phyloP scores from a whole-genome alignment of 2,888 invertebrate species.

The Orchesella flavescens region DNA sequence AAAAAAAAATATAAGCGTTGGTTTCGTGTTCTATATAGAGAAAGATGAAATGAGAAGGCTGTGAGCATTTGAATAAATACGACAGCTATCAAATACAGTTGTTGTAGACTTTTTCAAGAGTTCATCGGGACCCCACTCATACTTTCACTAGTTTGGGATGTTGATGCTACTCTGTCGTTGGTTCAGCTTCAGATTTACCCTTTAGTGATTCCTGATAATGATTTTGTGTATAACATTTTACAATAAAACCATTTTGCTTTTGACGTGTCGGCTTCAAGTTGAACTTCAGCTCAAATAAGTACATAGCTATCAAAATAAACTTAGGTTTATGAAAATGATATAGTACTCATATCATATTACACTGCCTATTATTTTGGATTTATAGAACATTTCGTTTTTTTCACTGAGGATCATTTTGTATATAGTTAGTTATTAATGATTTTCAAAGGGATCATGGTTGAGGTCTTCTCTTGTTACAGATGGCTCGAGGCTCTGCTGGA shows the following conservation, averaged over 20 bases:
- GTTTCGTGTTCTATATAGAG: too few relatives aligned
- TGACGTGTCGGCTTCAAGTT: neutral
- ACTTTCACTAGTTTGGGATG: neutral
- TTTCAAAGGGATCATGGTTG: neutral
- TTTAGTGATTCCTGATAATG: neutral
- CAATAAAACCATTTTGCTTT: neutral
- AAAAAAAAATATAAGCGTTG: neutral
- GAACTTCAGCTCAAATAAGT: neutral
- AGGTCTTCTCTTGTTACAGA: conserved; percentile 29
- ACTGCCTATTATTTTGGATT: too few relatives aligned
- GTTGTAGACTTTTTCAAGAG: conserved; percentile 42
- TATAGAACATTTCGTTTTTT: neutral
- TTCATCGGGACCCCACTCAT: conserved; percentile 25
- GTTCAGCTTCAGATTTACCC: neutral
- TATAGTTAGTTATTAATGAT: neutral
- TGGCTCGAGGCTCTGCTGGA: conserved; percentile 55
- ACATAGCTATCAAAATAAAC: too few relatives aligned
- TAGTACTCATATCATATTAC: too few relatives aligned
- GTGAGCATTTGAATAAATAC: conserved; percentile 51
- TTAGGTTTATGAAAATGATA: too few relatives aligned
- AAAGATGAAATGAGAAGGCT: neutral
- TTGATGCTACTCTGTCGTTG: neutral
- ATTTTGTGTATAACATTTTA: neutral
- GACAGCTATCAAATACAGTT: conserved; percentile 58
- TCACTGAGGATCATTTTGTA: neutral